Evolutionary conservation across 2,113 vertebrate species (phyloP).

Genomic region (Eira barbara): DNA sequence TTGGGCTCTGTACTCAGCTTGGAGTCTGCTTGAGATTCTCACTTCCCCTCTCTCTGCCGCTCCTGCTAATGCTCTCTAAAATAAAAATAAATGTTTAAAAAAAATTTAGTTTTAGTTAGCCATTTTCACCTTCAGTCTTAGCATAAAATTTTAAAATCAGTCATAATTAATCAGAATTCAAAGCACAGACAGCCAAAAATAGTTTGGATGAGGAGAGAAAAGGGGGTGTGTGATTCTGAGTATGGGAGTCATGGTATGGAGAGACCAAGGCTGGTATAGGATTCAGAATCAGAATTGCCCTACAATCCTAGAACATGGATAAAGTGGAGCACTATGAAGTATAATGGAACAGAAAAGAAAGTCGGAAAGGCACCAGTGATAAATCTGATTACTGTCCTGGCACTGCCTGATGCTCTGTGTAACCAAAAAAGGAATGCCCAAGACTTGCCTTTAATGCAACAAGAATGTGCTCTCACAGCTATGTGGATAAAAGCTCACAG

Average conservation of each 20-base stretch:
- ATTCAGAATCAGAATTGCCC: background rate
- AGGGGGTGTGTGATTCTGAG: background rate
- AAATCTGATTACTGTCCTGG: background rate
- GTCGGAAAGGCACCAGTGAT: background rate
- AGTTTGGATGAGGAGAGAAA: background rate
- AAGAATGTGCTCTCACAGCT: background rate
- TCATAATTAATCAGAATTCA: background rate
- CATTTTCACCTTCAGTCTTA: background rate
- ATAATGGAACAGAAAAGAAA: background rate
- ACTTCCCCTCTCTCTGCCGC: background rate
- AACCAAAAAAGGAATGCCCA: background rate
- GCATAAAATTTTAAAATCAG: background rate
- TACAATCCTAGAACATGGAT: background rate
- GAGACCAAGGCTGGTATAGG: background rate
- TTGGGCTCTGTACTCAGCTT: background rate
- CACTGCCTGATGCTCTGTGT: background rate
- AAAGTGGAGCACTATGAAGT: background rate
- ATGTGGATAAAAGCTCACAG: background rate
- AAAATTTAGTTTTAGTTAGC: background rate
- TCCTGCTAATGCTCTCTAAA: background rate
- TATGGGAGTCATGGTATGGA: background rate
- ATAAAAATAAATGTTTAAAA: background rate
- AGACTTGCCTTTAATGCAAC: background rate
- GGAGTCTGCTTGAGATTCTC: background rate
- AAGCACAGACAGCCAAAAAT: background rate